Base-by-base conservation (phyloP, 2,797 vertebrate species). In the Echeneis naucrates region DNA sequence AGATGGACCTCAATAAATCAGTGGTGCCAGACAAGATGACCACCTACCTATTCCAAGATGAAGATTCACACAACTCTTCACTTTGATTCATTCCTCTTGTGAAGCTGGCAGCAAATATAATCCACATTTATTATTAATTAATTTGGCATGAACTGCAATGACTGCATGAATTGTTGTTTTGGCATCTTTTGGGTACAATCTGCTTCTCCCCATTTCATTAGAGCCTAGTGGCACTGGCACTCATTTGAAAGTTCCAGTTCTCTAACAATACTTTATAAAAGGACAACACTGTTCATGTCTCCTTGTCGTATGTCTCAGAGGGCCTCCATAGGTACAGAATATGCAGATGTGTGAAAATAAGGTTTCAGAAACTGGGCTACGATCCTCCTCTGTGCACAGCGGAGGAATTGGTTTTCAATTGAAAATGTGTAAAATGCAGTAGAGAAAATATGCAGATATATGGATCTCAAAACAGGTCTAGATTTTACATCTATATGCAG, bases 281-380 rank as follows among this genome's bases (percentile, higher is more conserved):
- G 53, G 57, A 58, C 52, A 65, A 56, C 35, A 19, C 35, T 52
- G 57, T 50, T 63, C 11, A 8, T 76, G 50, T 83, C 35, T 85
- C 19, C 54, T 19, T 68, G 58, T 52, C 30, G 17, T 23, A 4
- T 33, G 14, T 82, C 71, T 78, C 79, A 60, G 48, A 72, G 51
- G 32, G 23, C 27, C 42, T 24, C n/a, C 11, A 56, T 50, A 63
- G 32, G 42, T 71, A 65, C 68, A 8, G 51, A 86, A 80, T 38
- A 51, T 47, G 40, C 74, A 73, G 38, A 52, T 70, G 65, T 54
- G 35, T 58, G 53, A 54, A 70, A 79, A 64, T 9, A 74, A 44
- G 12, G 24, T 5, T n/a, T 40, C 12, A 24, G 47, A 24, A 48
- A 24, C 47, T 24, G 12, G 47, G 11, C 47, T 12, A 48, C 24